A percentile compares a stretch with the other conserved stretches of the same genome.
These are phyloP conservation scores for Drosophila pallidifrons DNA, from an alignment of 1,140 invertebrate genomes.

Conservation along the genomic window DNA sequence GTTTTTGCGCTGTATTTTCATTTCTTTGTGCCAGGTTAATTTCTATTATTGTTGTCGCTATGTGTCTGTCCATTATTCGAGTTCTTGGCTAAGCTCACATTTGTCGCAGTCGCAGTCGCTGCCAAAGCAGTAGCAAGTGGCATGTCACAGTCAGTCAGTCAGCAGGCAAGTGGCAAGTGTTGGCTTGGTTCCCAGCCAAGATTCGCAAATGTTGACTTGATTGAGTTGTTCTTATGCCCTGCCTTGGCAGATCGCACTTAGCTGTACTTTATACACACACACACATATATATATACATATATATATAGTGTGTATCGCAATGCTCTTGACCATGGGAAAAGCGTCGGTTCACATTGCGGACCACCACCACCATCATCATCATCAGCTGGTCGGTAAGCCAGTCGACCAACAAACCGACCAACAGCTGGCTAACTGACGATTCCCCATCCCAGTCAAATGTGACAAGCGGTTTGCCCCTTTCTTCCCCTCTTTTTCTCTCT, in stretches of 20 bases:
- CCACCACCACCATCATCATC: conserved; percentile 33
- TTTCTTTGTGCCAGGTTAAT: conserved; percentile 43
- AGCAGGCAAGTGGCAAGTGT: conserved; percentile 21
- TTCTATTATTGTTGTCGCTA: conserved; percentile 43
- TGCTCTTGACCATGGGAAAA: conserved; percentile 52
- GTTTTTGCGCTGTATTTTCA: conserved; percentile 38
- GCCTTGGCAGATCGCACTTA: conserved; percentile 70
- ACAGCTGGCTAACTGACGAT: conserved; percentile 7
- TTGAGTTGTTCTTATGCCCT: conserved; percentile 73
- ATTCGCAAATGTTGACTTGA: conserved; percentile 66
- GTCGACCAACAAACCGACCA: not conserved
- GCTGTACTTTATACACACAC: conserved; percentile 74
- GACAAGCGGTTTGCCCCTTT: conserved; percentile 18
- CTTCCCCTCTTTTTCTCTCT: not conserved
- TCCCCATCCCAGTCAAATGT: conserved; percentile 37
- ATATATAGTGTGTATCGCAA: not conserved
- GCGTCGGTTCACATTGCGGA: conserved; percentile 36
- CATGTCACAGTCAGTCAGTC: conserved; percentile 39
- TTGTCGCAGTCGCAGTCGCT: conserved; percentile 50
- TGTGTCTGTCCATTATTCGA: conserved; percentile 37
- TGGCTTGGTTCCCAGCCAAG: conserved; percentile 64
- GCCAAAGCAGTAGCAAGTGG: conserved; percentile 7
- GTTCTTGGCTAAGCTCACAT: conserved; percentile 45
- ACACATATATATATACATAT: conserved; percentile 15
- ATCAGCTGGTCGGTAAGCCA: not conserved